Evolutionary conservation across 2,113 vertebrate species (phyloP), one percentile per base, ranked within the genome.

Genomic region (Balaenoptera acutorostrata): DNA sequence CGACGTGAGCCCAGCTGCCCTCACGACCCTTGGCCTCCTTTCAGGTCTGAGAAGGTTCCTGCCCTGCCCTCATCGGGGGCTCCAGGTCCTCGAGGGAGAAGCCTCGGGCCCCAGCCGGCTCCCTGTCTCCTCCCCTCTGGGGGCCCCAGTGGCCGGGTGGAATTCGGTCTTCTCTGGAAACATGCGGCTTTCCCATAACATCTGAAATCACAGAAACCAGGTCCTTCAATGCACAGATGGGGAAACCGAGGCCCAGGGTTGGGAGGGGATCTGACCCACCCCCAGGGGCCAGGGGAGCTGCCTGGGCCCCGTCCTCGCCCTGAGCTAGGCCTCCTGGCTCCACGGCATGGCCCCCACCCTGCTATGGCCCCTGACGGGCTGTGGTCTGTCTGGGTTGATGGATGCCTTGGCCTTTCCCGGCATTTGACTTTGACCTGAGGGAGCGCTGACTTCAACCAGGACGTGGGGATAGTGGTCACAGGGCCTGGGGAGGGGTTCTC

Each of bases 321-420:
- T n/a, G 20, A 36, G 49, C 49, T n/a, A 7, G 1, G 33, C 49
- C 20, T 55, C 46, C 23, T 8, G 15, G 64, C 84, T 18, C 59
- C 59, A 7, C 0, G 9, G 36, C 36, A 2, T 20, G 9, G 23
- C n/a, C 20, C 5, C 8, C 41, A 9, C 64, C 20, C 14, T 8
- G 0, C 0, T 8, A 64, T 8, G 64, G 83, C 14, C 59, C 15
- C 66, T 10, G 25, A 46, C 84, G 0, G 0, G 61, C 18, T 2
- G 61, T 25, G 0, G 39, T 75, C 55, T 61, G 4, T 89, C 71
- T 49, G 41, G 41, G 33, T 20, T 27, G 41, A 36, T 0, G 31
- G 31, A 29, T 0, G 1, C 10, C 87, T 36, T 6, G 57, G 41
- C 57, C 10, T 29, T 49, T 36, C 33, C 41, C 1, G 23, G 41